Evolutionary conservation across 2,797 vertebrate species (phyloP), one percentile per base, ranked within the genome.

Genomic region (Neosilurus mollespiculum): DNA sequence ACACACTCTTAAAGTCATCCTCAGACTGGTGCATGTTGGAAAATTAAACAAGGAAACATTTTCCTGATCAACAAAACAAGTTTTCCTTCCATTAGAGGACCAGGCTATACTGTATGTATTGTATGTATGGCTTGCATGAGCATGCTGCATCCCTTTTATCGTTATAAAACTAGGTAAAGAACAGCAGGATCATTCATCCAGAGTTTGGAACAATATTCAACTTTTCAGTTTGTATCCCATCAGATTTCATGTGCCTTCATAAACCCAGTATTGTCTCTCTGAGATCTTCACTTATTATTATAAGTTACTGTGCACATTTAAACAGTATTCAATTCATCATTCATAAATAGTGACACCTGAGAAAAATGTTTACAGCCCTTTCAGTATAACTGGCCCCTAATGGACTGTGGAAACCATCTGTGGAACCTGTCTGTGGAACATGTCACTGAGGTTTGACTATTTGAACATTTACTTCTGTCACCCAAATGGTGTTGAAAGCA

Each of bases 401-500:
- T 65, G 61, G 12, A 9, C 8, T 49, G 51, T 14, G 59, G 59
- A 62, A 34, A 64, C n/a, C 76, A n/a, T n/a, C 37, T 43, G 37
- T 43, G 37, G 37, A 43, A 43, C 37, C 37, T 2, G 37, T 43
- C 37, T 43, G 37, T 43, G 37, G 37, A 43, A 43, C 2, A 2
- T 11, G 43, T 1, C 8, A 51, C 43, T 22, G n/a, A 53, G 37
- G 56, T 81, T 81, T 81, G 80, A 24, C 20, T 15, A 11, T 49
- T 4, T 54, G 9, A 61, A 22, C 66, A 56, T 70, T 69, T 61
- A 81, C 65, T 81, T 71, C 66, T 61, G 30, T 20, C 37, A 20
- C 24, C 30, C 24, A 58, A 62, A 14, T 7, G 4, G 4, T 24
- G 75, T 20, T 77, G 75, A 62, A 56, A 59, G 66, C 66, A 70